Evolutionary conservation across 2,888 invertebrate genomes (phyloP), one percentile per base, ranked within the genome.

Genomic region (Anarsia innoxiella): DNA sequence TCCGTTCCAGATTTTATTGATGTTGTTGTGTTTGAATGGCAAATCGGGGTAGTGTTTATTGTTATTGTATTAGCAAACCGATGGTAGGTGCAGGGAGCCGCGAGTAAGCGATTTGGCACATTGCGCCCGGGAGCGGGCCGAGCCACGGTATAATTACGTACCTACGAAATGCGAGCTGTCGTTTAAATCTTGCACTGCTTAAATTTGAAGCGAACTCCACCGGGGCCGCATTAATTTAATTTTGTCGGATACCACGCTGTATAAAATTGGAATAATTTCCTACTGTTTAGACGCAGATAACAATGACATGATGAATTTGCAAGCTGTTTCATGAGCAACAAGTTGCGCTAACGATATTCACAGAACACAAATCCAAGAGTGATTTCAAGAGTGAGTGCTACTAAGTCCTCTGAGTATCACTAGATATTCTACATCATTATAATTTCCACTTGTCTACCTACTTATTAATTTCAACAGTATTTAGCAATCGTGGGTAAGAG

Each of bases 101-200:
- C 76, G 77, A 78, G 70, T 77, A 80, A 79, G 77, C 80, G 82
- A 78, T 80, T 82, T 79, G 78, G 80, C 78, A 79, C 80, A 77
- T 75, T 68, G 76, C 76, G 70, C 77, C 60, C 66, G 66, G 60
- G 51, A 56, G 56, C 63, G 64, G 64, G 64, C 61, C 69, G 64
- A 66, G 62, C 70, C 72, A 57, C 71, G 66, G 65, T 62, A 76
- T 82, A 82, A 82, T 80, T 80, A 80, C 76, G 74, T 78, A 76
- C 63, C 66, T 66, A 71, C 74, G 64, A 74, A 74, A 76, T 72
- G 73, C 67, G 74, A 73, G 72, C 74, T 72, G 73, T 76, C 79
- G 71, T 69, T 82, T 80, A 78, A 80, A 80, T 79, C 78, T 77
- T 74, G 72, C 76, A 69, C 71, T 69, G 74, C 71, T 79, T 77